Base-by-base conservation (phyloP, 2,113 vertebrate species). In the Passer montanus region DNA sequence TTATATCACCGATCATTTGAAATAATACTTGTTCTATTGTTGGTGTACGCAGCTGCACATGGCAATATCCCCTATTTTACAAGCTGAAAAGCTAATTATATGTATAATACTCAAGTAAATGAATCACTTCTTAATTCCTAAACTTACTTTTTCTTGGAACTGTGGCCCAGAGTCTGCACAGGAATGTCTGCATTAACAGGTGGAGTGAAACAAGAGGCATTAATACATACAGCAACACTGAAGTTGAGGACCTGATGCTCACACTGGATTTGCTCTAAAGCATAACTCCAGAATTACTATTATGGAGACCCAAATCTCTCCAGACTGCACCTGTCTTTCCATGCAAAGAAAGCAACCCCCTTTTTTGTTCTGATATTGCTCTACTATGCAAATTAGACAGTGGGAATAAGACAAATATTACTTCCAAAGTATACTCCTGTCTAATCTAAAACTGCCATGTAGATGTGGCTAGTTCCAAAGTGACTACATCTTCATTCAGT, bases 1-100 rank as follows among this genome's bases (percentile, higher is more conserved):
- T 80, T 77, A 27, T 63, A 49, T n/a, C 15, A 80, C 43, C 64
- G 35, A 82, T 59, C 72, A 50, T n/a, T 84, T 35, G 16, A 93
- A 94, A 53, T 76, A 93, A 69, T 83, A 77, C 19, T 90, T 86
- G 22, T 9, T 60, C 31, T 84, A 1, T 74, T 87, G 18, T 62
- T 94, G 13, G 22, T 64, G 16, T 43, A 67, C 3, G 7, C 31
- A 50, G 21, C n/a, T 95, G 55, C 44, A 62, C 10, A n/a, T 52
- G 27, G 9, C 30, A 92, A 46, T 59, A 80, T 59, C 27, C 10
- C 18, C 10, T 72, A 37, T 92, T 89, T 78, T 49, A 63, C 33
- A 87, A 81, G 28, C 28, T 81, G 70, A 92, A 88, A 78, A 96
- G 35, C 10, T 85, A 90, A 81, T 95, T 94, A 35, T 55, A 10